phyloP scores from a whole-genome alignment of 2,888 invertebrate species.

The Pseudococcus longispinus region DNA sequence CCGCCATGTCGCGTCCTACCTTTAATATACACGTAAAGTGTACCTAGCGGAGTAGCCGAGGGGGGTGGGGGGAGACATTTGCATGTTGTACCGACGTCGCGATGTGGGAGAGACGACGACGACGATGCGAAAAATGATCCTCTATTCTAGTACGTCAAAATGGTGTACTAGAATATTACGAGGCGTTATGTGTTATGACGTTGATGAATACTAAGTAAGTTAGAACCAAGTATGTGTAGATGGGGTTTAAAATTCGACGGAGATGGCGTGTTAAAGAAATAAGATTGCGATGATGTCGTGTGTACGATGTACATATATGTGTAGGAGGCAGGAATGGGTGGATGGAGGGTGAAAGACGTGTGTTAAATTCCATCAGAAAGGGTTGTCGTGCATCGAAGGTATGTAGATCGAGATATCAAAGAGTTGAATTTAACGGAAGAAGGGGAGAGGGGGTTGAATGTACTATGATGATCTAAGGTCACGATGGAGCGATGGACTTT shows the following conservation, averaged over 20 bases:
- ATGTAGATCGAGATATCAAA: not conserved
- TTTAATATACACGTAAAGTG: constrained; percentile 9
- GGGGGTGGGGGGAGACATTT: not conserved
- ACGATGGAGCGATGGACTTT: not conserved
- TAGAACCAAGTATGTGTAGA: not conserved
- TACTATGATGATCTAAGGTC: not conserved
- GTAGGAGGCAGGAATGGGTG: not conserved
- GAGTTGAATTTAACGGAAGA: too few relatives aligned
- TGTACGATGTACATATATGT: not conserved
- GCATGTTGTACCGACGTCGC: not conserved
- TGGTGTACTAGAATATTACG: not conserved
- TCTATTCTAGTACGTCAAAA: not conserved
- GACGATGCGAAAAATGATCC: not conserved
- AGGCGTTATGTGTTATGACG: not conserved
- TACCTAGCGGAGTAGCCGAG: too few relatives aligned
- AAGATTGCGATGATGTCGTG: not conserved
- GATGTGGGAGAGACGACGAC: not conserved
- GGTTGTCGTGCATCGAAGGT: not conserved
- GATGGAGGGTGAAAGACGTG: not conserved
- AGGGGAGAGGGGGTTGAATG: not conserved
- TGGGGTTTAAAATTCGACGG: not conserved
- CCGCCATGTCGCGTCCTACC: not conserved
- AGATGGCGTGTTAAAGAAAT: not conserved
- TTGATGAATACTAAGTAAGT: constrained; percentile 24
- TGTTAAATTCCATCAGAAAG: not conserved